Evolutionary conservation across 2,888 invertebrate species (phyloP), one percentile per base, ranked within the genome.

Genomic region (Eueremaeus valkanovi): DNA sequence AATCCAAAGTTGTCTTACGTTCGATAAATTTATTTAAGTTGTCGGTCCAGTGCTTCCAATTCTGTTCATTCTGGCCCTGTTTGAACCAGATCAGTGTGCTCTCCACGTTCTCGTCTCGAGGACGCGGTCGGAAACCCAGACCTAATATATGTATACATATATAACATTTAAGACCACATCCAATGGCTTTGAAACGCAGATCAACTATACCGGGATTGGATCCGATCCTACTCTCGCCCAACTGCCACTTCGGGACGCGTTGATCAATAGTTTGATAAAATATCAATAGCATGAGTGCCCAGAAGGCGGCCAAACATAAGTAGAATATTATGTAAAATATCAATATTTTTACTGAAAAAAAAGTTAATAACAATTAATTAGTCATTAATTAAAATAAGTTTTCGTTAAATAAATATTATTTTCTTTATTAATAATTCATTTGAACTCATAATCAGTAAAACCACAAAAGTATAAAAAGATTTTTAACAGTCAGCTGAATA

Each of bases 281-380:
- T 82, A 96, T 90, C 80, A 93, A 90, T 86, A 97, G 87, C 90
- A 96, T 90, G 79, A 92, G 92, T 79, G 93, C 90, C 86, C 97
- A 98, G 89, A 97, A 98, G 75, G 92, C 95, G 82, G 91, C 89
- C 84, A 98, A 88, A 81, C 89, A 89, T 79, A 91, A 88, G 86
- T 97, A 98, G 88, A 97, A 98, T 84, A 97, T 89, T 81, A 95
- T 85, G 87, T 98, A 99, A 88, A 98, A 98, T 80, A 96, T 85
- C 81, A 93, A 88, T 85, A 98, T 96, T 87, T 96, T 95, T 80
- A 90, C 95, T 95, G 89, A 87, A 83, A 81, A 80, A 84, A 82
- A 81, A 78, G 18, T 45, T 16, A 6, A 45, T 16, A 79, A 80
- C 78, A 58, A 42, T 45, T 21, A 72, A n/a, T 49, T 42, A 42